A percentile compares a stretch with the other conserved stretches of the same genome.
These are phyloP conservation scores for Nothobranchius furzeri DNA, from an alignment of 2,113 vertebrate species.

Conservation along the genomic window DNA sequence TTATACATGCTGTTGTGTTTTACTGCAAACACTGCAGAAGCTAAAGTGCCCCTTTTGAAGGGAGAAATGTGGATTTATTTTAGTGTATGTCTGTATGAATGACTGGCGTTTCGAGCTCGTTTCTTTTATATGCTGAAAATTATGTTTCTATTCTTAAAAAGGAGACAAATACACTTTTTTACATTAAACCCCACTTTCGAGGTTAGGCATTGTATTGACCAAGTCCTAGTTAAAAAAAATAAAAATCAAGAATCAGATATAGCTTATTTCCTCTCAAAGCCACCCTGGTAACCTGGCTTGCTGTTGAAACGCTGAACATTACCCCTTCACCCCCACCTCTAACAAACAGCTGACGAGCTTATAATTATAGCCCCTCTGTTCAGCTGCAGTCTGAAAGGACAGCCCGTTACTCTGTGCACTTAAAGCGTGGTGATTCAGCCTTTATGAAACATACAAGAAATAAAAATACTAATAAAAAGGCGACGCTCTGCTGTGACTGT, in stretches of 20 bases:
- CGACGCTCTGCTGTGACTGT: constrained; percentile 1
- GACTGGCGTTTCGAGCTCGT: no score
- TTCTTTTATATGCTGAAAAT: no score
- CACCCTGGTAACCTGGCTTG: background rate
- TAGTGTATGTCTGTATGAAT: no score
- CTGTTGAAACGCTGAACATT: constrained; percentile 11
- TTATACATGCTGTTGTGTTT: no score
- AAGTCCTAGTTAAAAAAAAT: no score
- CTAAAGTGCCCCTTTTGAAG: no score
- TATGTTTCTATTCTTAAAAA: no score
- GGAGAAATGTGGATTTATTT: no score
- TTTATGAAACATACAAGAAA: background rate
- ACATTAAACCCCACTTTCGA: no score
- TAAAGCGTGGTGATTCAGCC: background rate
- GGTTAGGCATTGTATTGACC: no score
- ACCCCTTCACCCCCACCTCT: background rate
- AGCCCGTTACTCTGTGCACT: background rate
- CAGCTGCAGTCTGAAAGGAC: background rate
- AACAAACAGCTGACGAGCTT: background rate
- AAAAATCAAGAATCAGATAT: background rate
- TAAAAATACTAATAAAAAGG: background rate
- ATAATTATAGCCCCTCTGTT: background rate
- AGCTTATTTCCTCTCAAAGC: background rate
- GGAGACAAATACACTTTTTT: no score
- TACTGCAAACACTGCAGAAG: no score